Percentiles rank a stretch among this genome's conserved stretches.
Evolutionary conservation across 2,113 vertebrate genomes (phyloP).

Genomic region (Orientallactaga bullata): DNA sequence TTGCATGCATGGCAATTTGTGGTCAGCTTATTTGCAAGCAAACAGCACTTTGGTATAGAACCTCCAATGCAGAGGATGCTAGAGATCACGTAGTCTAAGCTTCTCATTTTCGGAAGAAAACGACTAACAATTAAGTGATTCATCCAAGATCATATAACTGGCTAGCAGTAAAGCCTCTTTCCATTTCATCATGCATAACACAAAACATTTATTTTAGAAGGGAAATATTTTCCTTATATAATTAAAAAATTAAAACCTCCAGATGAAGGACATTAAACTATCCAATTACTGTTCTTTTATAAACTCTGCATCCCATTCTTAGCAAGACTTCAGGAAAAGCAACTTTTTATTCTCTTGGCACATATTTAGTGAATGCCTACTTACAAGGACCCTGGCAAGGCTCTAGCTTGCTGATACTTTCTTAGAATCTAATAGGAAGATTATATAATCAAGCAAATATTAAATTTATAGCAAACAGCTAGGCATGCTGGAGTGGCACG

Average conservation of each 20-base stretch:
- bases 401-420: not conserved
- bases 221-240: slow-evolving; percentile 6
- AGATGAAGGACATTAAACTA: not conserved
- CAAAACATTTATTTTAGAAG: not conserved
- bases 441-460: not conserved
- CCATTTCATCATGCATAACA: slow-evolving; percentile 1
- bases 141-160: not conserved
- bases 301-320: slow-evolving; percentile 16
- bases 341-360: slow-evolving; percentile 23
- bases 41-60: slow-evolving; percentile 4
- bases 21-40: slow-evolving; percentile 69
- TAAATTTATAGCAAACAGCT: not conserved
- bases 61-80: not conserved
- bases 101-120: slow-evolving; percentile 45
- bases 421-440: not conserved
- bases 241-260: slow-evolving; percentile 38
- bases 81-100: not conserved
- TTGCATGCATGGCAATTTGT: slow-evolving; percentile 56
- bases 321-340: not conserved
- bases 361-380: slow-evolving; percentile 12
- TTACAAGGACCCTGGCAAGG: not conserved
- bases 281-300: slow-evolving; percentile 26
- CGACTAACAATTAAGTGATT: slow-evolving; percentile 4
- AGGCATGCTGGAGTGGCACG: not conserved
- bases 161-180: not conserved